Evolutionary conservation across 2,888 invertebrate genomes (phyloP), one percentile per base, ranked within the genome.

Genomic region (Eupithecia centaureata): DNA sequence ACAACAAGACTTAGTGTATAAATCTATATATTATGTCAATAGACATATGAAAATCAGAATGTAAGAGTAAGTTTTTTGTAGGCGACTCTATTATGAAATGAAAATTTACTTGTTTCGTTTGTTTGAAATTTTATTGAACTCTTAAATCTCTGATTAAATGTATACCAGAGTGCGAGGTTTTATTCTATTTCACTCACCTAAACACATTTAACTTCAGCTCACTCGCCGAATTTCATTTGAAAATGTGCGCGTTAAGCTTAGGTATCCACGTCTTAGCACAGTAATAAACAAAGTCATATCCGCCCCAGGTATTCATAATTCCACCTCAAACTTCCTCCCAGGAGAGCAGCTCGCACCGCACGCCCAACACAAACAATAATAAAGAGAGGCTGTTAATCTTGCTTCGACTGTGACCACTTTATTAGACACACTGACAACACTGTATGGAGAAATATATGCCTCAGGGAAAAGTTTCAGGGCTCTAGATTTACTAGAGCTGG

Each of bases 361-460:
- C 54, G 32, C 86, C 83, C 83, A 79, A 84, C 80, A 78, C 85
- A 85, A 85, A 88, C 86, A 86, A 87, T 88, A 92, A 91, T 90
- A 89, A 88, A 91, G 87, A 84, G 84, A 67, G 73, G 86, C 83
- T 86, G 92, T 92, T 92, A 92, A 92, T 92, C 92, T 91, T 90
- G 86, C 87, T 92, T 91, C 91, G 91, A 90, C 86, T 90, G 88
- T 87, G 91, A 90, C 91, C 92, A 86, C 90, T 92, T 91, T 92
- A 92, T 92, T 92, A 92, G 90, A 90, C 86, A 84, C 82, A 78
- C 81, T 81, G 88, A 87, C 88, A 86, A 84, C 82, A 78, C 80
- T 86, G 86, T 89, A 90, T 89, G 84, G 89, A 90, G 90, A 91
- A 89, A 91, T 92, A 91, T 91, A 88, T 82, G 87, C 86, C 89